phyloP scores from a whole-genome alignment of 2,888 invertebrate genomes.

The Zeuzera pyrina region DNA sequence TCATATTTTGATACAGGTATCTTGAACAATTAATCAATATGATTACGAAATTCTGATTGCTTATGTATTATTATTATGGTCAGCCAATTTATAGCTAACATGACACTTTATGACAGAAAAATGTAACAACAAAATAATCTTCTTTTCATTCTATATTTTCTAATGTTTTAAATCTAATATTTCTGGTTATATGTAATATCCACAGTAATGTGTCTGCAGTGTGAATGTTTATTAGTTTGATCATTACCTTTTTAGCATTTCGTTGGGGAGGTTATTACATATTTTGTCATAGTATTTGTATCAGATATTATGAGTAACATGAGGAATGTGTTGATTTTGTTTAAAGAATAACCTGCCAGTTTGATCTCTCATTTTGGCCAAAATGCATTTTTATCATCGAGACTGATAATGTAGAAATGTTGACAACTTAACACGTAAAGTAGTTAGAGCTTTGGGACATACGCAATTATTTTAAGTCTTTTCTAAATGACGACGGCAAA shows the following conservation, averaged over 20 bases:
- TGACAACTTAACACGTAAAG: slow-evolving; percentile 50
- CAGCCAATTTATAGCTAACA: too few relatives aligned
- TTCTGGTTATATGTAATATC: too few relatives aligned
- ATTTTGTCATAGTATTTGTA: slow-evolving; percentile 54
- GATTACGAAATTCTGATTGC: too few relatives aligned
- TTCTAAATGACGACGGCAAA: slow-evolving; percentile 55
- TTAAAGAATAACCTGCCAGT: slow-evolving; percentile 51
- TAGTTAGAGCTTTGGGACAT: slow-evolving; percentile 63
- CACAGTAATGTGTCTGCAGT: too few relatives aligned
- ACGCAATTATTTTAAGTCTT: slow-evolving; percentile 53
- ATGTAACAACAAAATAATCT: too few relatives aligned
- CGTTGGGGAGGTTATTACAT: too few relatives aligned
- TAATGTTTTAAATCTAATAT: too few relatives aligned
- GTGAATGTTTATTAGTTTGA: too few relatives aligned
- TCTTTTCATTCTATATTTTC: too few relatives aligned
- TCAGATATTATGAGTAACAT: slow-evolving; percentile 26
- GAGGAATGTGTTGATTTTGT: slow-evolving; percentile 17
- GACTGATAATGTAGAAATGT: slow-evolving; percentile 68
- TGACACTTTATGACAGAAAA: too few relatives aligned
- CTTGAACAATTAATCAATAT: slow-evolving; percentile 33
- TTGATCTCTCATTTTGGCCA: slow-evolving; percentile 67
- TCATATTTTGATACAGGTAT: slow-evolving; percentile 63
- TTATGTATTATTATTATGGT: too few relatives aligned
- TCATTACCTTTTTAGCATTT: too few relatives aligned
- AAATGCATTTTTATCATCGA: slow-evolving; percentile 67